These are phyloP conservation scores for Chauna torquata DNA, from an alignment of 2,113 vertebrate genomes.

Conservation along the genomic window DNA sequence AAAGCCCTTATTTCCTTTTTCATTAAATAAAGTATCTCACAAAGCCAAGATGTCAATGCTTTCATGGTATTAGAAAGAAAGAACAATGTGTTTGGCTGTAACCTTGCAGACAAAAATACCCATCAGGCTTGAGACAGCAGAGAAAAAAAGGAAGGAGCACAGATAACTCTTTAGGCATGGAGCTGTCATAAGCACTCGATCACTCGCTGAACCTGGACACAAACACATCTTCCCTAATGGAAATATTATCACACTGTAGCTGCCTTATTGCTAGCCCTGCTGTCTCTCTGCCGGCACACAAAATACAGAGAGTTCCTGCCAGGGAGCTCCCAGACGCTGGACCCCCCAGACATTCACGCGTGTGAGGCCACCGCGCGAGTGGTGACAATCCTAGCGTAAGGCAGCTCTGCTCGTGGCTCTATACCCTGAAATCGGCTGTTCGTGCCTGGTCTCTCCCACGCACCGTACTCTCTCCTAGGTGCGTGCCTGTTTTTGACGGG, in stretches of 20 bases:
- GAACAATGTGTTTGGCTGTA: background rate
- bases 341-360: background rate
- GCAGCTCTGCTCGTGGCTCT: background rate
- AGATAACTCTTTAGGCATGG: background rate
- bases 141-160: background rate
- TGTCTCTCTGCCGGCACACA: background rate
- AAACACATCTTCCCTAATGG: background rate
- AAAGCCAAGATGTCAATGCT: constrained; percentile 1
- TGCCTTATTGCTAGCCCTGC: background rate
- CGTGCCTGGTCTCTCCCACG: background rate
- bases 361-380: background rate
- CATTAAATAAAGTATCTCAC: constrained; percentile 14
- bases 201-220: fast-evolving
- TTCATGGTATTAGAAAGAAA: background rate
- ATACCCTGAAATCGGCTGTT: background rate
- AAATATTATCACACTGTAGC: background rate
- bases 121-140: background rate
- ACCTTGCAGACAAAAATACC: background rate
- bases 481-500: background rate
- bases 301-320: background rate
- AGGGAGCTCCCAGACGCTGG: background rate
- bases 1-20: background rate
- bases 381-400: background rate
- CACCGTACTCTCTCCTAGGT: fast-evolving
- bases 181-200: background rate